These are phyloP conservation scores for Mythimna lalbum DNA, from an alignment of 2,888 invertebrate species.

Conservation along the genomic window DNA sequence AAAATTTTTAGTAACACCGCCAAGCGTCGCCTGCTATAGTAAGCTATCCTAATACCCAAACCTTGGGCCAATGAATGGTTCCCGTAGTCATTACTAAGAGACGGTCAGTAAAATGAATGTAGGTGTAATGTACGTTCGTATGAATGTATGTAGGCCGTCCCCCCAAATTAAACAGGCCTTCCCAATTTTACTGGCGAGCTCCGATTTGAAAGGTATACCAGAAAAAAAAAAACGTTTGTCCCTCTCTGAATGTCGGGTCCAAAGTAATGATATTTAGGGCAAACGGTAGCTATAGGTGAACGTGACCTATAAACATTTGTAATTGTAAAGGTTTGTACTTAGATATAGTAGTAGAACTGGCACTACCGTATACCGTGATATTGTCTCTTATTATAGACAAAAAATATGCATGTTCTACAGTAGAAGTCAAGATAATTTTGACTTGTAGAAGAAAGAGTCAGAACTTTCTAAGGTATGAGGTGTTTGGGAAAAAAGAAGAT, in stretches of 20 bases:
- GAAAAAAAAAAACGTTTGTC: background rate
- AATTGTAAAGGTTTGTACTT: constrained; percentile 12
- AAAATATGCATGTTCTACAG: background rate
- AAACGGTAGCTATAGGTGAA: background rate
- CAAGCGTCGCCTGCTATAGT: no score
- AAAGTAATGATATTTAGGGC: constrained; percentile 19
- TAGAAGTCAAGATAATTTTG: background rate
- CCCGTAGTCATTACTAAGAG: constrained; percentile 2
- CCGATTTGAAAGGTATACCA: constrained; percentile 7
- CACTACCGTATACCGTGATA: constrained; percentile 1
- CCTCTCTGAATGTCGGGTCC: background rate
- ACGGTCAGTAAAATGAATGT: constrained; percentile 19
- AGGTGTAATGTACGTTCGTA: constrained; percentile 13
- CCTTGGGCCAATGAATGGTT: background rate
- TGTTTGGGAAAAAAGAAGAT: no score
- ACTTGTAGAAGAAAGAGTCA: background rate
- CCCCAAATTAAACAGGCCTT: constrained; percentile 26
- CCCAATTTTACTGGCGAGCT: constrained; percentile 1
- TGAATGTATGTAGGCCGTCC: constrained; percentile 23
- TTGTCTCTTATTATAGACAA: background rate
- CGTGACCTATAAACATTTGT: constrained; percentile 10
- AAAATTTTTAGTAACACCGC: no score
- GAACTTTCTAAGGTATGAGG: constrained; percentile 19
- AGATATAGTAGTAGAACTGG: background rate
- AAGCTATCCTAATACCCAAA: background rate